A percentile compares a stretch with the other conserved stretches of the same genome.
phyloP scores from a whole-genome alignment of 1,140 invertebrate genomes.

The Melanaphis sacchari region DNA sequence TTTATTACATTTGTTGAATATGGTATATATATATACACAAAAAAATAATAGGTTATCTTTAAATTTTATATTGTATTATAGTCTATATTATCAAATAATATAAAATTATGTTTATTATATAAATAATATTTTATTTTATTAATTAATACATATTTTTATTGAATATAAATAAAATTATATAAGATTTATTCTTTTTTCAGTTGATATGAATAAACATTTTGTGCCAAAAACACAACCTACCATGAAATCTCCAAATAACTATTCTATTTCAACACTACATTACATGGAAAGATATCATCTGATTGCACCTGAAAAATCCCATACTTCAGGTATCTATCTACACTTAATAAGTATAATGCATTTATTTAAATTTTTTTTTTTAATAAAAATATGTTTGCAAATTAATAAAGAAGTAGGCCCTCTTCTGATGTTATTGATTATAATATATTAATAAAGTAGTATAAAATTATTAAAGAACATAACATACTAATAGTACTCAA shows the following conservation, averaged over 20 bases:
- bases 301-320: slow-evolving; percentile 46
- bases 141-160: not conserved
- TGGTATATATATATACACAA: too few species aligned
- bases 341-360: not conserved
- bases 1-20: not conserved
- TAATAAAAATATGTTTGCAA: not conserved
- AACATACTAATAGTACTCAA: too few species aligned
- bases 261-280: slow-evolving; percentile 60
- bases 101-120: not conserved
- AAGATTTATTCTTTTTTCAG: not conserved
- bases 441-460: not conserved
- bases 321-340: slow-evolving; percentile 37
- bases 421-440: not conserved
- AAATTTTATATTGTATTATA: not conserved
- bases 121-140: not conserved
- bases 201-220: slow-evolving; percentile 52
- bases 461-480: too few species aligned
- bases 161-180: not conserved
- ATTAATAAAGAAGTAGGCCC: not conserved
- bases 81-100: not conserved
- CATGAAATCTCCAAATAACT: slow-evolving; percentile 56
- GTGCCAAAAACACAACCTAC: slow-evolving; percentile 17
- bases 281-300: slow-evolving; percentile 60
- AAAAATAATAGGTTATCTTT: not conserved
- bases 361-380: not conserved